Base-by-base conservation (phyloP, 2,113 vertebrate genomes). In the Corvus hawaiiensis region DNA sequence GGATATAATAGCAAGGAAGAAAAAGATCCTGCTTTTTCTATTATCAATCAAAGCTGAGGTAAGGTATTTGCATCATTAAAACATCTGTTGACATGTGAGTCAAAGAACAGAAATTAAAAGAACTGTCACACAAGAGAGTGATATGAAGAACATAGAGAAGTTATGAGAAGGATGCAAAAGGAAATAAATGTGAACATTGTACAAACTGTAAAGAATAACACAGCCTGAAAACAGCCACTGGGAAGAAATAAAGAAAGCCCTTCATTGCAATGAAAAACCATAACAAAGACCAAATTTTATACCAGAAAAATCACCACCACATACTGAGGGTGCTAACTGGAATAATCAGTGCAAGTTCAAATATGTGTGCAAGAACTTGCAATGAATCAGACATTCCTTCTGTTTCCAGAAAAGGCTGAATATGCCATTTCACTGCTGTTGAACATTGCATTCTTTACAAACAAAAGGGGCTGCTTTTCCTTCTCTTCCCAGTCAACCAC, bases 101-200 rank as follows among this genome's bases (percentile, higher is more conserved):
- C 48, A 84, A 91, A 87, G 16, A 90, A 94, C 1, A 93, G 56
- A 89, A 90, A 89, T 59, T 54, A 91, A 93, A 97, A 54, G 86
- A 96, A 72, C 91, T 85, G 79, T 84, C 90, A 93, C 76, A 79
- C 24, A 39, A 44, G 46, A 92, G 44, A 94, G 55, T 68, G 52
- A 96, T 92, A 96, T 84, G 51, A 84, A 68, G 85, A 95, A 91
- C 64, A 78, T 2, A 13, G 49, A 59, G 24, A 67, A 30, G 5
- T 49, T 54, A 85, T 16, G 10, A 93, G 71, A 95, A 66, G 14
- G 46, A 62, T 22, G 44, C n/a, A 90, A 75, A 95, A 94, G 59
- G 61, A 97, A 96, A 92, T 58, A 71, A 58, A 33, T 2, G 16
- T 58, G 49, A 91, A 78, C 58, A 81, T 13, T 54, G 28, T 9